Conservation (phyloP, 2,888 invertebrate genomes). For the Carabus problematicus region DNA sequence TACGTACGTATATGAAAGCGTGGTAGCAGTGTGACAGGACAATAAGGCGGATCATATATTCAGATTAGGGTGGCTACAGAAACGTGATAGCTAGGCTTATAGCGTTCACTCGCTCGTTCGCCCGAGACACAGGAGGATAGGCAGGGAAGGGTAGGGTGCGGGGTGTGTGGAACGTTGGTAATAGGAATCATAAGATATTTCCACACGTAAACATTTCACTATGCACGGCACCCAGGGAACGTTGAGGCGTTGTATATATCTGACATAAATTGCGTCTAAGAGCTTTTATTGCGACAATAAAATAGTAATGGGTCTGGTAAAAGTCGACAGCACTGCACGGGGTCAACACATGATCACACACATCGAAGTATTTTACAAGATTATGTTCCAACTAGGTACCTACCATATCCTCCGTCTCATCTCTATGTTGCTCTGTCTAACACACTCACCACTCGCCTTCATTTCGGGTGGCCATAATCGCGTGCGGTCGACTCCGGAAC, state of each 20-base stretch:
- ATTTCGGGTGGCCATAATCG: no score
- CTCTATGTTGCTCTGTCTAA: no score
- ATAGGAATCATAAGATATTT: slow-evolving; percentile 49
- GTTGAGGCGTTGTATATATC: slow-evolving; percentile 54
- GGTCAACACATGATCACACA: slow-evolving; percentile 50
- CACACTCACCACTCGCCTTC: no score
- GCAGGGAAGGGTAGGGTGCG: no score
- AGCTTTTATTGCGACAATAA: slow-evolving; percentile 58
- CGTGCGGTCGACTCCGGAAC: no score
- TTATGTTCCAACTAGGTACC: slow-evolving; percentile 41
- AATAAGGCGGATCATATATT: slow-evolving; percentile 59
- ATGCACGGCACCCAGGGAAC: slow-evolving; percentile 56
- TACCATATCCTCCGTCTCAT: no score
- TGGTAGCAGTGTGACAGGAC: slow-evolving; percentile 52
- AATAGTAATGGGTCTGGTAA: slow-evolving; percentile 55
- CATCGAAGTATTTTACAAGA: slow-evolving; percentile 49
- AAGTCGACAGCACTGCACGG: slow-evolving; percentile 49
- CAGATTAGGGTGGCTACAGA: slow-evolving; percentile 57
- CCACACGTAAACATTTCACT: slow-evolving; percentile 54
- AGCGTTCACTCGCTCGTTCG: slow-evolving; percentile 46
- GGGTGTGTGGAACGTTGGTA: slow-evolving; percentile 47
- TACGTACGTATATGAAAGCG: slow-evolving; percentile 44
- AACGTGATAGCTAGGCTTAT: slow-evolving; percentile 54
- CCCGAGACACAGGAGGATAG: slow-evolving; percentile 47
- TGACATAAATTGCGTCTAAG: slow-evolving; percentile 57